Conservation (phyloP, 2,888 invertebrate species). For the Lasioglossum vierecki region DNA sequence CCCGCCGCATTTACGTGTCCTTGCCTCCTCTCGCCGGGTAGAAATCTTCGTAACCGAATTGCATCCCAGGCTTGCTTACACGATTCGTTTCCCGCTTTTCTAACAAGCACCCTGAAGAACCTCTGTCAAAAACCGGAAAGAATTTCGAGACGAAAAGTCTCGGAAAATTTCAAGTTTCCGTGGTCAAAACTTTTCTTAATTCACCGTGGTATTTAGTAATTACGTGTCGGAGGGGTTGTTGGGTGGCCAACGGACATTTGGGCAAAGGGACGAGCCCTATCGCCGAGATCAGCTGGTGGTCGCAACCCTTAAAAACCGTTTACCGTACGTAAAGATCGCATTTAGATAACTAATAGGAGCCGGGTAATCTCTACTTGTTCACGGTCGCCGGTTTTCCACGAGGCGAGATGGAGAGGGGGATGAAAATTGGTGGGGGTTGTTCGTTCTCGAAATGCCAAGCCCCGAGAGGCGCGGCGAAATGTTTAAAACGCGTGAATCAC, state of each 20-base stretch:
- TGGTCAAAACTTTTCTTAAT: neutral
- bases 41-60: neutral
- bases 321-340: conserved; percentile 34
- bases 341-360: conserved; percentile 41
- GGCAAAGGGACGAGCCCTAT: neutral
- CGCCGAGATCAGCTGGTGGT: neutral
- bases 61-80: neutral
- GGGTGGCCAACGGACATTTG: neutral
- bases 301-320: conserved; percentile 22
- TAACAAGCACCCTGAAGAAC: neutral
- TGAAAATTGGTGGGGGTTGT: conserved; percentile 9
- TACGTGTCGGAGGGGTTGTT: neutral
- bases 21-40: neutral
- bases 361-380: conserved; percentile 28
- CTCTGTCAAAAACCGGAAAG: neutral
- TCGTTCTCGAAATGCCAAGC: neutral
- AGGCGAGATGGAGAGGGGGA: neutral
- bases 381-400: neutral
- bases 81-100: neutral
- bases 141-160: neutral
- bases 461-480: neutral
- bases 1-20: neutral
- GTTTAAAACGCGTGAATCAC: conserved; percentile 46
- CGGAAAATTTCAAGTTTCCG: neutral
- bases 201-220: neutral